Percentiles rank a stretch among this genome's conserved stretches.
Evolutionary conservation across 2,797 vertebrate species (phyloP).

Genomic region (Sciurus vulgaris): DNA sequence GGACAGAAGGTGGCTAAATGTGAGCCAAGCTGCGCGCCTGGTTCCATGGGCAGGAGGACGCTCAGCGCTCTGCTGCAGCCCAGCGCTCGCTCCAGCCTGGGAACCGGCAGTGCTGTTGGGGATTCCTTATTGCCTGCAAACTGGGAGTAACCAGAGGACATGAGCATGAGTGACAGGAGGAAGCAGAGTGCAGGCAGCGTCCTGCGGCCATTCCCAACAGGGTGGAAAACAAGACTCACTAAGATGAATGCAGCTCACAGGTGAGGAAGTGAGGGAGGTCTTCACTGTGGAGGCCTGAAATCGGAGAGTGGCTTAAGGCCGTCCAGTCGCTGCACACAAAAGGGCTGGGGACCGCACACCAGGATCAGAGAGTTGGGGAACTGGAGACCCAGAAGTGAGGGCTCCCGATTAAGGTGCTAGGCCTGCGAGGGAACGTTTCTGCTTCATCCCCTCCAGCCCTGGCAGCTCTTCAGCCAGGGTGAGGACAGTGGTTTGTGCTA

Average conservation of each 20-base stretch:
- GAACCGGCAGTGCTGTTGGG: rapidly evolving
- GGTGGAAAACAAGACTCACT: neutral
- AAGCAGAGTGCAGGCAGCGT: neutral
- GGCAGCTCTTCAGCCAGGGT: neutral
- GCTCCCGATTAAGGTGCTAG: neutral
- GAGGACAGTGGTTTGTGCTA: neutral
- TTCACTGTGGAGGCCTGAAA: neutral
- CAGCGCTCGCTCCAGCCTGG: rapidly evolving
- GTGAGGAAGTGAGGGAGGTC: neutral
- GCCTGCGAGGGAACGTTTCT: neutral
- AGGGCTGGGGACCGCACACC: neutral
- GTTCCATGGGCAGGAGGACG: neutral
- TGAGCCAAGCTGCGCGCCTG: neutral
- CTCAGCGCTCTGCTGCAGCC: neutral
- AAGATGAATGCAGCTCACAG: neutral
- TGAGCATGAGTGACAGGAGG: rapidly evolving
- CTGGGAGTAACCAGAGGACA: neutral
- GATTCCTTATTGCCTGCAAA: neutral
- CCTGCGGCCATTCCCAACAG: neutral
- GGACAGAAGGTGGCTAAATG: neutral
- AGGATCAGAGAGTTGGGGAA: rapidly evolving
- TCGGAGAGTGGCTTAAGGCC: neutral
- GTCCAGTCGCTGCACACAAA: rapidly evolving
- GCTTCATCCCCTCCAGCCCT: too few species aligned
- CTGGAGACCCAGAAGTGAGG: neutral